These are phyloP conservation scores for Erebia palarica DNA, from an alignment of 2,888 invertebrate genomes.

Conservation along the genomic window DNA sequence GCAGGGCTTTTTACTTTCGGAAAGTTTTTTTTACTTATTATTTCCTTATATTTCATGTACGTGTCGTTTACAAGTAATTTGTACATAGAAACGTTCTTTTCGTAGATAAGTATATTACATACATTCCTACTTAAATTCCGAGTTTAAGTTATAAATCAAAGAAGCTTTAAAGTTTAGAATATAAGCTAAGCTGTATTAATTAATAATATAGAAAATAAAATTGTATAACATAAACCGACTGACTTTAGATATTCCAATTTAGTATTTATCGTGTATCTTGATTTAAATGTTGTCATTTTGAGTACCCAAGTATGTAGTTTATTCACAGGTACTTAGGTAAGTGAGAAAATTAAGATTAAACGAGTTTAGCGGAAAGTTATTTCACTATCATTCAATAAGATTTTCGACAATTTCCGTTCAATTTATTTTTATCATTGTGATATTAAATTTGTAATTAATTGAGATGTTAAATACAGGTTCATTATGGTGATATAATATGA, in stretches of 20 bases:
- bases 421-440: conserved; percentile 32
- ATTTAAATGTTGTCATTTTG: conserved; percentile 33
- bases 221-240: conserved; percentile 48
- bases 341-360: too few relatives aligned
- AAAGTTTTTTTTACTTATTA: conserved; percentile 2
- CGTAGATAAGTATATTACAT: conserved; percentile 42
- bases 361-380: conserved; percentile 17
- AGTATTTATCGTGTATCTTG: conserved; percentile 43
- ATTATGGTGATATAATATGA: conserved; percentile 25
- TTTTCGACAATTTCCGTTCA: background rate
- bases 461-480: conserved; percentile 37
- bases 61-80: conserved; percentile 13
- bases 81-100: conserved; percentile 23
- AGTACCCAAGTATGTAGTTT: too few relatives aligned
- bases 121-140: conserved; percentile 48
- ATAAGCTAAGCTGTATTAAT: conserved; percentile 46
- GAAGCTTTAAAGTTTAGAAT: conserved; percentile 74
- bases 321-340: too few relatives aligned
- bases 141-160: conserved; percentile 65
- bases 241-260: conserved; percentile 47
- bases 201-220: conserved; percentile 9
- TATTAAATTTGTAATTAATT: conserved; percentile 34
- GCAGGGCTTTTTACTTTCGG: conserved; percentile 1
- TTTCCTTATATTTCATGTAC: background rate
- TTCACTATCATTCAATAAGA: conserved; percentile 3